Percentiles rank a stretch among this genome's conserved stretches.
These are phyloP conservation scores for Camelus dromedarius DNA, from an alignment of 2,113 vertebrate genomes.

Conservation along the genomic window DNA sequence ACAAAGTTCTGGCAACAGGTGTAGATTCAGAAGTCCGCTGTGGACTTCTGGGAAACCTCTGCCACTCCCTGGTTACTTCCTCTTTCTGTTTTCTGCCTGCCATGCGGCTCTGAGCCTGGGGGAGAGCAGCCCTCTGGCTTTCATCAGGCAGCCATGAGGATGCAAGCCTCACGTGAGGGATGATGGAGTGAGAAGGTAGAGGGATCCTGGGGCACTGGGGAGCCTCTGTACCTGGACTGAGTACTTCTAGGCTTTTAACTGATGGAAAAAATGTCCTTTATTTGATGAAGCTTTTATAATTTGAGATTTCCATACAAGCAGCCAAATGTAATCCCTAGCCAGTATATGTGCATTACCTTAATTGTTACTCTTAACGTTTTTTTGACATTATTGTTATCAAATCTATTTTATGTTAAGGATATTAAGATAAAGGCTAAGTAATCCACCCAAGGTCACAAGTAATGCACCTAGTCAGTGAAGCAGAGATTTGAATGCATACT, in stretches of 20 bases:
- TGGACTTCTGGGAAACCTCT: neutral
- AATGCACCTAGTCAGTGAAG: neutral
- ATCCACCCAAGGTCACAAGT: neutral
- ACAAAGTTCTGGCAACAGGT: neutral
- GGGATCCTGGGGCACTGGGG: neutral
- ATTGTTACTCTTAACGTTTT: neutral
- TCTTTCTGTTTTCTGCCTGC: conserved; percentile 20
- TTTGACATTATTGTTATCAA: neutral
- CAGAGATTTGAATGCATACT: neutral
- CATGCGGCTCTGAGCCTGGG: neutral
- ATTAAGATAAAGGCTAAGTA: neutral
- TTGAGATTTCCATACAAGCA: neutral
- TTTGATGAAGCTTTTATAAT: neutral
- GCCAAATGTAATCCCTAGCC: neutral
- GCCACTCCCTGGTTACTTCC: neutral
- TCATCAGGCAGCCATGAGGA: rapidly evolving
- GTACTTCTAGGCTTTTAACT: neutral
- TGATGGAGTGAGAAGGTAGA: neutral
- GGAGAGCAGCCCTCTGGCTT: neutral
- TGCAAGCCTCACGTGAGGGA: neutral
- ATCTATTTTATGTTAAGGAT: neutral
- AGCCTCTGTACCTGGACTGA: neutral
- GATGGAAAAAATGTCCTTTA: neutral
- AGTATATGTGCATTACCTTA: neutral
- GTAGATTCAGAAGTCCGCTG: neutral